Percentiles rank a stretch among this genome's conserved stretches.
These are phyloP conservation scores for Limnephilus marmoratus DNA, from an alignment of 2,888 invertebrate species.

Conservation along the genomic window DNA sequence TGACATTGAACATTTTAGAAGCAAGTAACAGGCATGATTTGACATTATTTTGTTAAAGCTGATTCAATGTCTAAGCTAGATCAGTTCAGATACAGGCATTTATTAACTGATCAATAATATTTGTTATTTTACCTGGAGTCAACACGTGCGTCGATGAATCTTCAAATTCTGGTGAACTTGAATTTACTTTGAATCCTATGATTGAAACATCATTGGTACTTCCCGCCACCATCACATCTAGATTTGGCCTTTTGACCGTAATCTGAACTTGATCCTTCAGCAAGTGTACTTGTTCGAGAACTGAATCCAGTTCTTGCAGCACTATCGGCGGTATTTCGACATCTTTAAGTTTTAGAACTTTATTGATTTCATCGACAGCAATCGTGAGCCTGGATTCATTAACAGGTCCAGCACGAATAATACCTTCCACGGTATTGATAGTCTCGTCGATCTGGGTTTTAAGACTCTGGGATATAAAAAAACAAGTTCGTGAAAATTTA, in stretches of 20 bases:
- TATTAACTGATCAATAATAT: too few relatives aligned
- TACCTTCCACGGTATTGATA: conserved; percentile 42
- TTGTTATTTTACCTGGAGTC: conserved; percentile 50
- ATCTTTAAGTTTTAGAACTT: conserved; percentile 72
- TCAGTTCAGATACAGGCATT: background rate
- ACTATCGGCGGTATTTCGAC: conserved; percentile 62
- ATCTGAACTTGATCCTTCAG: conserved; percentile 40
- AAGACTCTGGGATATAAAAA: conserved; percentile 52
- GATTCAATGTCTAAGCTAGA: background rate
- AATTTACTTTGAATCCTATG: conserved; percentile 55
- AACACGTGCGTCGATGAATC: conserved; percentile 54
- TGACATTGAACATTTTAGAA: too few relatives aligned
- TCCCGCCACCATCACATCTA: conserved; percentile 60
- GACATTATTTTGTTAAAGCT: too few relatives aligned
- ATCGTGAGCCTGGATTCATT: too few relatives aligned
- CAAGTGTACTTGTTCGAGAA: conserved; percentile 55
- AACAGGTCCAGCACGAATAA: too few relatives aligned
- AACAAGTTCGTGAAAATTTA: background rate
- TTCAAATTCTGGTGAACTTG: conserved; percentile 35
- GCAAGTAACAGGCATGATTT: too few relatives aligned
- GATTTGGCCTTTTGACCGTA: conserved; percentile 56
- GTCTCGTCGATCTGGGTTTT: conserved; percentile 54
- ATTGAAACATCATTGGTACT: conserved; percentile 47
- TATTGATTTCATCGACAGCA: conserved; percentile 69
- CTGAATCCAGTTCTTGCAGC: conserved; percentile 55